phyloP scores from a whole-genome alignment of 2,888 invertebrate species.

The Pherbina coryleti region DNA sequence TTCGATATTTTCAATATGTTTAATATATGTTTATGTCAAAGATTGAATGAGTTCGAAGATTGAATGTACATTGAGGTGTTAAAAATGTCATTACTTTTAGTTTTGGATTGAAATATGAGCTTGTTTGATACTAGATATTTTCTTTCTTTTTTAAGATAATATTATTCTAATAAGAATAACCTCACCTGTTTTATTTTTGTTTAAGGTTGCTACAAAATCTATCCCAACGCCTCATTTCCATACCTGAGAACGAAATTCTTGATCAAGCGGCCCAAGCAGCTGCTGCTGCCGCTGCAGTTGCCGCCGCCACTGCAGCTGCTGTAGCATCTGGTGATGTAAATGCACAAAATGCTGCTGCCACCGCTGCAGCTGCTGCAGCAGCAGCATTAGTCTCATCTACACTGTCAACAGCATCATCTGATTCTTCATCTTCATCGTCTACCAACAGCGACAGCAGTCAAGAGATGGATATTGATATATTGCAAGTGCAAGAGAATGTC shows the following conservation, averaged over 20 bases:
- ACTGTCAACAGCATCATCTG: slow-evolving; percentile 53
- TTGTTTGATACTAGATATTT: no score
- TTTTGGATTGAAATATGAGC: no score
- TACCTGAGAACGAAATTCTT: slow-evolving; percentile 73
- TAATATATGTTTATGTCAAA: no score
- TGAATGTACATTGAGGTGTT: no score
- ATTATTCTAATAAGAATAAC: no score
- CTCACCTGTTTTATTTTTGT: neutral
- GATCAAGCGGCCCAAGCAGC: slow-evolving; percentile 69
- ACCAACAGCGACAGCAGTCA: slow-evolving; percentile 66
- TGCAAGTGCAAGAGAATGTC: slow-evolving; percentile 71
- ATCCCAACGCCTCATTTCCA: slow-evolving; percentile 72
- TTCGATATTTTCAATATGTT: no score
- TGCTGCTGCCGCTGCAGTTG: slow-evolving; percentile 65
- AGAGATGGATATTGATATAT: slow-evolving; percentile 74
- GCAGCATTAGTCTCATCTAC: slow-evolving; percentile 55
- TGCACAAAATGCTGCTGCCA: slow-evolving; percentile 48
- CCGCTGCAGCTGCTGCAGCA: slow-evolving; percentile 51
- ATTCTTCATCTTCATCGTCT: slow-evolving; percentile 55
- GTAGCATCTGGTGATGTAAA: slow-evolving; percentile 46
- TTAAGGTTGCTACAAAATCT: slow-evolving; percentile 73
- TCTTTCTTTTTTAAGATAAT: no score
- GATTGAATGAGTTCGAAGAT: no score
- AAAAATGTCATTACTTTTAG: no score
- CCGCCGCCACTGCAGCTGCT: slow-evolving; percentile 57